These are phyloP conservation scores for Contarinia nasturtii DNA, from an alignment of 1,140 invertebrate species.

Conservation along the genomic window DNA sequence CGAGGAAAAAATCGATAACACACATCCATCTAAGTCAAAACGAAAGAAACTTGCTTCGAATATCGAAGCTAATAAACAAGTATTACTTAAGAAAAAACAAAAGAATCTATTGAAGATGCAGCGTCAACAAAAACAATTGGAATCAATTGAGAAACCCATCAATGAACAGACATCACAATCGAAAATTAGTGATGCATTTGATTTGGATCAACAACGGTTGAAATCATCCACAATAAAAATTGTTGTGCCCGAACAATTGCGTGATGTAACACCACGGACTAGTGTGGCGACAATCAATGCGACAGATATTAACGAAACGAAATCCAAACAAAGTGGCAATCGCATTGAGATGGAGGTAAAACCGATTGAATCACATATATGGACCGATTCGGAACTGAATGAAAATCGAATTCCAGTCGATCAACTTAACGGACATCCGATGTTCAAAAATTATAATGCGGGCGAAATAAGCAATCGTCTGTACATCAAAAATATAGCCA, in stretches of 20 bases:
- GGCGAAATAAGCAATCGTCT: constrained; percentile 51
- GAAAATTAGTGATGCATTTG: constrained; percentile 24
- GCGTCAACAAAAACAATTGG: constrained; percentile 22
- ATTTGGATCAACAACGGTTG: constrained; percentile 16
- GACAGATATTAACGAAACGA: too few species aligned
- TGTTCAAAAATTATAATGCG: background rate
- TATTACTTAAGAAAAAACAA: constrained; percentile 3
- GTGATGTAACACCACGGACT: constrained; percentile 37
- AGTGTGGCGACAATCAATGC: too few species aligned
- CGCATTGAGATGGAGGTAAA: too few species aligned
- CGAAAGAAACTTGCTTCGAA: background rate
- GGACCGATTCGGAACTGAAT: constrained; percentile 29
- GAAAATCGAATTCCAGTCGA: constrained; percentile 45
- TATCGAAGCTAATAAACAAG: background rate
- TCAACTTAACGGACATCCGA: constrained; percentile 41
- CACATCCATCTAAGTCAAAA: background rate
- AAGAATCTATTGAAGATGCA: constrained; percentile 35
- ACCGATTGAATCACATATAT: background rate
- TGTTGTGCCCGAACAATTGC: constrained; percentile 21
- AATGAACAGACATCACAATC: constrained; percentile 17
- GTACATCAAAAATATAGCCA: constrained; percentile 85
- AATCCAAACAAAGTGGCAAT: too few species aligned
- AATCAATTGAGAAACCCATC: constrained; percentile 14
- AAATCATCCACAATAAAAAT: constrained; percentile 11
- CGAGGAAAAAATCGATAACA: constrained; percentile 47